Conservation (phyloP, 2,113 vertebrate species). For the Cricetomys ansorgei region DNA sequence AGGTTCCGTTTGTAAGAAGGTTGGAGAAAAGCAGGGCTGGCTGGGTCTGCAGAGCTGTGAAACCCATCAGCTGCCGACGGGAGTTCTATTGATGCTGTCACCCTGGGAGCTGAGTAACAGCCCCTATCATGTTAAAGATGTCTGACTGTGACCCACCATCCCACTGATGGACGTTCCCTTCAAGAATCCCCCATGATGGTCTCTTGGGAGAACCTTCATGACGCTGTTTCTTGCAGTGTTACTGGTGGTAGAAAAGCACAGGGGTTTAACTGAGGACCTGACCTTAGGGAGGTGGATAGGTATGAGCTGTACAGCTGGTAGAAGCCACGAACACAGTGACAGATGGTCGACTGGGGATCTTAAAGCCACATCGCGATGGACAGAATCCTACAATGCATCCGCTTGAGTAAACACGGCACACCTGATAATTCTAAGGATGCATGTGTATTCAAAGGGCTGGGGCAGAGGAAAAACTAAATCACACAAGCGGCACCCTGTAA, state of each 20-base stretch:
- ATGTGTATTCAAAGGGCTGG: too few species aligned
- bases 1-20: background rate
- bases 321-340: background rate
- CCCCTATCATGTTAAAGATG: rapidly evolving
- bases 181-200: background rate
- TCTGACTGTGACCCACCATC: background rate
- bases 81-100: rapidly evolving
- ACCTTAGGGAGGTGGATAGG: background rate
- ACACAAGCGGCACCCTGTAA: too few species aligned
- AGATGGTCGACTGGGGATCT: background rate
- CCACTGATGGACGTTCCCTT: background rate
- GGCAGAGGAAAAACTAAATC: background rate
- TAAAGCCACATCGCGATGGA: background rate
- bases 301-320: background rate
- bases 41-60: too few species aligned
- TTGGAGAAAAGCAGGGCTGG: background rate
- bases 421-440: background rate
- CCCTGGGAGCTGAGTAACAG: background rate
- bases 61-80: background rate
- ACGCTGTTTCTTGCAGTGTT: background rate
- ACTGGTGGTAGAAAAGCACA: background rate
- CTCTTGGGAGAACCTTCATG: background rate
- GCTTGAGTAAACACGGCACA: too few species aligned
- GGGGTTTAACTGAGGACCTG: background rate
- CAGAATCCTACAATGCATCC: rapidly evolving